Conservation (phyloP, 2,888 invertebrate genomes). For the Chymomyza procnemis region DNA sequence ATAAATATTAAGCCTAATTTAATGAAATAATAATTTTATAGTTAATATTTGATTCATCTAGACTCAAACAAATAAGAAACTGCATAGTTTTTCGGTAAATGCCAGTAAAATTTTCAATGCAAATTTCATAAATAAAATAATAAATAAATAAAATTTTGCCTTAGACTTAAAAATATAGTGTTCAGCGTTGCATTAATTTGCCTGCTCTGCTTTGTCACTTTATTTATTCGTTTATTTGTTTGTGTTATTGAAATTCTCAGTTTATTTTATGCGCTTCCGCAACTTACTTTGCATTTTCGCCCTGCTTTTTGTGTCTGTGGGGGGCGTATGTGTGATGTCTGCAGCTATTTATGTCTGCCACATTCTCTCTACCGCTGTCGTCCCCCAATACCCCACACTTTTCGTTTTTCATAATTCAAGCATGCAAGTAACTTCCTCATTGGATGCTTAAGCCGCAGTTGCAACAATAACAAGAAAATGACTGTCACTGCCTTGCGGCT, state of each 20-base stretch:
- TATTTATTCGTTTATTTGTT: not conserved
- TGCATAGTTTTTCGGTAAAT: too few relatives aligned
- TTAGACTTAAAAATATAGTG: too few relatives aligned
- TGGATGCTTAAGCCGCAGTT: slow-evolving; percentile 36
- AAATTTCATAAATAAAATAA: too few relatives aligned
- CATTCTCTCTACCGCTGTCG: not conserved
- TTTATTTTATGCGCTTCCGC: not conserved
- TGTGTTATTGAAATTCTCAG: not conserved
- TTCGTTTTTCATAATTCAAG: slow-evolving; percentile 11
- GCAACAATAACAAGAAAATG: slow-evolving; percentile 42
- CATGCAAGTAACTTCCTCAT: slow-evolving; percentile 52
- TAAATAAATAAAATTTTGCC: too few relatives aligned
- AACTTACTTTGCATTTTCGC: not conserved
- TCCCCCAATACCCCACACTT: too few relatives aligned
- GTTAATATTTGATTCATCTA: too few relatives aligned
- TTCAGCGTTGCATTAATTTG: too few relatives aligned
- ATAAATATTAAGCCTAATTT: too few relatives aligned
- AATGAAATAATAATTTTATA: too few relatives aligned
- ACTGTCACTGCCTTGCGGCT: slow-evolving; percentile 16
- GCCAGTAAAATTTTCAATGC: too few relatives aligned
- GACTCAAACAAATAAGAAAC: too few relatives aligned
- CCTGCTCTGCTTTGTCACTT: too few relatives aligned
- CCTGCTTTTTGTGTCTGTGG: not conserved
- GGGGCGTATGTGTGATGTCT: not conserved
- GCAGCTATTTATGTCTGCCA: not conserved